A percentile compares a stretch with the other conserved stretches of the same genome.
phyloP scores from a whole-genome alignment of 2,797 vertebrate species.

The Sparidentex hasta region DNA sequence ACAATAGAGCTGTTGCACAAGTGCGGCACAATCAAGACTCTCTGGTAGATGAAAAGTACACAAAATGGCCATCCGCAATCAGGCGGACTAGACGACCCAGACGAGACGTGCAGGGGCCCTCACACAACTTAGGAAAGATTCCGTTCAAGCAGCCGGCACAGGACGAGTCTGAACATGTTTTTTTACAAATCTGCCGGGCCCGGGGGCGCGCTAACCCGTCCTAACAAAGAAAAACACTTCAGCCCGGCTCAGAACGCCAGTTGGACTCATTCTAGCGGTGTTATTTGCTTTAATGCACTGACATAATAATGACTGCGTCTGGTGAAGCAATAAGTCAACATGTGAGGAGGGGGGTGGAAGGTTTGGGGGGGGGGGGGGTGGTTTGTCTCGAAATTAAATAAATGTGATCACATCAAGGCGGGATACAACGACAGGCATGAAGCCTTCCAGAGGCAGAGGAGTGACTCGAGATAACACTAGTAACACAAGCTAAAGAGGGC shows the following conservation, averaged over 20 bases:
- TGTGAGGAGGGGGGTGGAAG: slow-evolving; percentile 5
- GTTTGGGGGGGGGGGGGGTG: slow-evolving; percentile 6
- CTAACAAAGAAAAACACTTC: slow-evolving; percentile 75
- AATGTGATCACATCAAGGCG: slow-evolving; percentile 80
- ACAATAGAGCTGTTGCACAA: slow-evolving; percentile 83
- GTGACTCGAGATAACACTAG: slow-evolving; percentile 78
- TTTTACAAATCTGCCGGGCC: slow-evolving; percentile 65
- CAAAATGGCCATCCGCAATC: slow-evolving; percentile 86
- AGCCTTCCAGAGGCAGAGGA: slow-evolving; percentile 81
- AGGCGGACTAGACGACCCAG: slow-evolving; percentile 71
- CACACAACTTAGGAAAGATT: slow-evolving; percentile 65
- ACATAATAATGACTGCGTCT: slow-evolving; percentile 42
- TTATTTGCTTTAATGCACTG: slow-evolving; percentile 12
- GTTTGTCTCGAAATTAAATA: slow-evolving; percentile 76
- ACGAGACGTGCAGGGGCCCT: slow-evolving; percentile 59
- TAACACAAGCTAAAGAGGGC: slow-evolving; percentile 83
- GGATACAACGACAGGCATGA: slow-evolving; percentile 73
- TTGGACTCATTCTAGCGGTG: slow-evolving; percentile 49
- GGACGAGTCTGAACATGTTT: slow-evolving; percentile 73
- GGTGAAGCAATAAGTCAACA: slow-evolving; percentile 53
- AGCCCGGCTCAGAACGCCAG: slow-evolving; percentile 46
- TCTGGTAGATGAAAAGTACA: slow-evolving; percentile 82
- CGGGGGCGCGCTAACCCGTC: slow-evolving; percentile 73
- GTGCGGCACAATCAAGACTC: slow-evolving; percentile 86
- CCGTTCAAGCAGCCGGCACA: slow-evolving; percentile 64